A percentile compares a stretch with the other conserved stretches of the same genome.
Evolutionary conservation across 92 coral and sea anemone genomes (phyloP).

Genomic region (Epizoanthus stellaris): DNA sequence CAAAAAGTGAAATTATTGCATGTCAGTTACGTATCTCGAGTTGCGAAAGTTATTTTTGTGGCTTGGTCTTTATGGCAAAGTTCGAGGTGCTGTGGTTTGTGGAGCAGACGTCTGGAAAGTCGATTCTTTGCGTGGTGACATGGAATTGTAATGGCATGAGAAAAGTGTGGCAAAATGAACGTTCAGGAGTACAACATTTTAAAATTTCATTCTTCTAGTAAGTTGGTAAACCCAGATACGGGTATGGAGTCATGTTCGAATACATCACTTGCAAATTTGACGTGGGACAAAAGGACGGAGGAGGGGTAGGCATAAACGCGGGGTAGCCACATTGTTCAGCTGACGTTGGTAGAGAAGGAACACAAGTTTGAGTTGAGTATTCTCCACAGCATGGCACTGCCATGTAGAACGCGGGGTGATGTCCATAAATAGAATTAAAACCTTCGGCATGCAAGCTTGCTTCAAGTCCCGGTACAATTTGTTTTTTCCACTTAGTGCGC

Average conservation of each 20-base stretch:
- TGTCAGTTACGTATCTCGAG: background rate
- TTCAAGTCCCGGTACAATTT: conserved; percentile 88
- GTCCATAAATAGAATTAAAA: conserved; percentile 65
- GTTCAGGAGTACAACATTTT: background rate
- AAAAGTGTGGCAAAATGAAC: background rate
- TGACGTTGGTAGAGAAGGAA: conserved; percentile 16
- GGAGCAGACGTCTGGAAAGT: conserved; percentile 33
- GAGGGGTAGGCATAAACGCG: conserved; percentile 56
- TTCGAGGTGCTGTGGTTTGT: background rate
- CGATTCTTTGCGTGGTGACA: background rate
- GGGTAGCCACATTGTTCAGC: conserved; percentile 26
- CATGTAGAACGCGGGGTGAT: conserved; percentile 47
- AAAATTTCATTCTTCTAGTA: background rate
- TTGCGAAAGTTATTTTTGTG: background rate
- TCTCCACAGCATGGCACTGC: conserved; percentile 57
- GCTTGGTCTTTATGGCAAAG: background rate
- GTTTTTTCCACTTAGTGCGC: conserved; percentile 98
- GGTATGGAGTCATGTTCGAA: conserved; percentile 88
- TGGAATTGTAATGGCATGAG: background rate
- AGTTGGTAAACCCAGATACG: conserved; percentile 54
- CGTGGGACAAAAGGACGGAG: conserved; percentile 82
- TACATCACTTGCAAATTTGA: conserved; percentile 93
- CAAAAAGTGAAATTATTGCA: background rate
- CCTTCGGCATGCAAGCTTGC: conserved; percentile 79
- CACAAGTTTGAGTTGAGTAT: conserved; percentile 38